phyloP scores from a whole-genome alignment of 2,113 vertebrate species.

The Thomomys bottae region DNA sequence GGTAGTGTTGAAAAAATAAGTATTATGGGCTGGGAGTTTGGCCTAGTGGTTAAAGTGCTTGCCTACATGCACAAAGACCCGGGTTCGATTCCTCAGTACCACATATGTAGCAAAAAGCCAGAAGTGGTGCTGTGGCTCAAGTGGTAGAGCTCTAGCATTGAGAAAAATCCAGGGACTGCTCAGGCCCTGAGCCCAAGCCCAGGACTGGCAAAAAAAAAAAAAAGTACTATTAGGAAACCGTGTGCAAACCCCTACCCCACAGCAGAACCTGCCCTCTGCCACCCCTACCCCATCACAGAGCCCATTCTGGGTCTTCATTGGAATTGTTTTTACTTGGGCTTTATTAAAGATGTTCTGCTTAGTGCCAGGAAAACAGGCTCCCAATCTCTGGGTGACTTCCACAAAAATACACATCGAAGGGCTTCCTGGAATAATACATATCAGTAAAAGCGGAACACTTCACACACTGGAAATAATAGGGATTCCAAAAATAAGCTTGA shows the following conservation, averaged over 20 bases:
- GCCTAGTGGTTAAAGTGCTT: too few species aligned
- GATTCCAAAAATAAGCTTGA: background rate
- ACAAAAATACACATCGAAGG: constrained; percentile 16
- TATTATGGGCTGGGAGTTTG: too few species aligned
- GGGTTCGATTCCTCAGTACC: too few species aligned
- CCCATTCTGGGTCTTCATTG: background rate
- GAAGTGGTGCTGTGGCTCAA: too few species aligned
- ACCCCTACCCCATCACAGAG: background rate
- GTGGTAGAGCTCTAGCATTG: too few species aligned
- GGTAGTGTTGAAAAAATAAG: background rate
- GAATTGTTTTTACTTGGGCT: background rate
- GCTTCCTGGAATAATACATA: constrained; percentile 11
- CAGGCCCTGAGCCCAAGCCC: too few species aligned
- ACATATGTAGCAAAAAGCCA: too few species aligned
- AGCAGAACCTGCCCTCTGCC: background rate
- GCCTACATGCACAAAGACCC: too few species aligned
- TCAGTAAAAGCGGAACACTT: background rate
- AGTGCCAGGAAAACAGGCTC: background rate
- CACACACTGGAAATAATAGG: background rate
- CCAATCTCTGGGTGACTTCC: background rate
- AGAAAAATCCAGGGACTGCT: too few species aligned
- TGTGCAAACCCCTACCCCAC: too few species aligned
- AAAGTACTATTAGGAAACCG: background rate
- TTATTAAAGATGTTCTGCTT: background rate
- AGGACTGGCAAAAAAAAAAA: too few species aligned